phyloP scores from a whole-genome alignment of 1,140 invertebrate species.

The Nebria ingens region DNA sequence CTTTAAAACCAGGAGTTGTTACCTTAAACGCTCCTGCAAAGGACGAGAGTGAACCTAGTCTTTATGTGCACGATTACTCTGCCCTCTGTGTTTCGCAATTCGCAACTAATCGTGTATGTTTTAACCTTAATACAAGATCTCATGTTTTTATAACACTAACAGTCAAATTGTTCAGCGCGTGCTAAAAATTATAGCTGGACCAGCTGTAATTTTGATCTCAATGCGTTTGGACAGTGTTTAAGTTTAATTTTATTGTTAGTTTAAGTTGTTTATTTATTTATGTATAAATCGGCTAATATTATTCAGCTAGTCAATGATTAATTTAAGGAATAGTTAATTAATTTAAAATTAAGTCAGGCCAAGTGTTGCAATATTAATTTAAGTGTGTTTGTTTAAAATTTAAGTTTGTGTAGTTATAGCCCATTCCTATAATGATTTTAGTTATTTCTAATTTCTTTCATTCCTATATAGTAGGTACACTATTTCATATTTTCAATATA shows the following conservation, averaged over 20 bases:
- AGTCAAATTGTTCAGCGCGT: too few species aligned
- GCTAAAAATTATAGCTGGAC: too few species aligned
- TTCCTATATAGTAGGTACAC: too few species aligned
- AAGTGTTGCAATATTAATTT: neutral
- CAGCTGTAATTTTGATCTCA: neutral
- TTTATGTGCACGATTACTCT: slow-evolving; percentile 1
- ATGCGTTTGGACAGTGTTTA: neutral
- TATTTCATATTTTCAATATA: too few species aligned
- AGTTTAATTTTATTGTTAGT: neutral
- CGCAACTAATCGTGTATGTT: neutral
- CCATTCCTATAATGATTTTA: too few species aligned
- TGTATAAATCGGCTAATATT: slow-evolving; percentile 15
- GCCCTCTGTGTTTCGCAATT: neutral
- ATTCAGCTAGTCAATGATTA: neutral
- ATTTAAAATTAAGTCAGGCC: neutral
- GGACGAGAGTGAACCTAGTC: slow-evolving; percentile 31
- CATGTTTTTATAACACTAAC: too few species aligned
- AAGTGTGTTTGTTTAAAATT: neutral
- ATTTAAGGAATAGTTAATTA: neutral
- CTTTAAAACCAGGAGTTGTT: too few species aligned
- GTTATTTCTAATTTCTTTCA: too few species aligned
- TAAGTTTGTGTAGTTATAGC: neutral
- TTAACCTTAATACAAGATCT: slow-evolving; percentile 12
- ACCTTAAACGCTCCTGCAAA: too few species aligned
- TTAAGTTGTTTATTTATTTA: slow-evolving; percentile 1